Percentiles rank a stretch among this genome's conserved stretches.
Evolutionary conservation across 2,113 vertebrate species (phyloP).

Genomic region (Pituophis catenifer): DNA sequence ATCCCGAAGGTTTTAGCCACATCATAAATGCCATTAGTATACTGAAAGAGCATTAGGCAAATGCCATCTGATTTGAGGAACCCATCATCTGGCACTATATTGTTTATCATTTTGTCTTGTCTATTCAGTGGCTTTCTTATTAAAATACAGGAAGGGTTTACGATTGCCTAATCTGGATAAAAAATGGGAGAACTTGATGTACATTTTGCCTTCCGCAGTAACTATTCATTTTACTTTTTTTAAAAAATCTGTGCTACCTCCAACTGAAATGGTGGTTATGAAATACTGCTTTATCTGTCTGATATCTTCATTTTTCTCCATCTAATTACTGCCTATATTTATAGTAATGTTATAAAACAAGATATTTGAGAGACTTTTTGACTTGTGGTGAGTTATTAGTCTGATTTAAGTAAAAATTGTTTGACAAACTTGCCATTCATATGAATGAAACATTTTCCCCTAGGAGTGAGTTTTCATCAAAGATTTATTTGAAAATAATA

Average conservation of each 20-base stretch:
- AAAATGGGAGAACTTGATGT: not conserved
- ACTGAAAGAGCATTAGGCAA: not conserved
- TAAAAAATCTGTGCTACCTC: not conserved
- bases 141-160: not conserved
- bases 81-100: not conserved
- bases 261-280: not conserved
- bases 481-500: constrained; percentile 36
- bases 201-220: not conserved
- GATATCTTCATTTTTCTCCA: not conserved
- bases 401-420: not conserved
- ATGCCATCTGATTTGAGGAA: not conserved
- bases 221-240: not conserved
- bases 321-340: not conserved
- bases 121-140: not conserved
- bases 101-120: not conserved
- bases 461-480: constrained; percentile 17
- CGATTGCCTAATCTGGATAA: not conserved
- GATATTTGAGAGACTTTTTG: constrained; percentile 2
- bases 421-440: constrained; percentile 35
- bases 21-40: not conserved
- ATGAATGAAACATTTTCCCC: constrained; percentile 14
- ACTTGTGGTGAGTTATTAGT: not conserved
- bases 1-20: not conserved
- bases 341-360: constrained; percentile 13
- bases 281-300: not conserved